phyloP scores from a whole-genome alignment of 2,113 vertebrate species.

The Symphodus melops region DNA sequence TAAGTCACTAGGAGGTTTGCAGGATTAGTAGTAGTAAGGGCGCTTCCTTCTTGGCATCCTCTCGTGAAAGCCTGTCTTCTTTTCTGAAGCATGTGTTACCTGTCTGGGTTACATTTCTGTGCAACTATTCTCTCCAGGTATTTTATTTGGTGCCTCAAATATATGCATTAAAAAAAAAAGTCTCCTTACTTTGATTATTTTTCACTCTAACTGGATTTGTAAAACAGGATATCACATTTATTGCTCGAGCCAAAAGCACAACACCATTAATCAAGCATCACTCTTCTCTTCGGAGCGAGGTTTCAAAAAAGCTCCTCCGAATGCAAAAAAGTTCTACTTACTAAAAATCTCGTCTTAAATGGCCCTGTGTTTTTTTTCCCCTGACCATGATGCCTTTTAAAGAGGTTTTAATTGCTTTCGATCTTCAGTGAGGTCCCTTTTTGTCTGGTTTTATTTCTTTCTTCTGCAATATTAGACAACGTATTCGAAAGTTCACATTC shows the following conservation, averaged over 20 bases:
- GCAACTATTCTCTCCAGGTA: neutral
- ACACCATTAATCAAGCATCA: constrained; percentile 10
- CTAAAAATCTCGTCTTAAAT: neutral
- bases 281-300: constrained; percentile 1
- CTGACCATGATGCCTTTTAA: neutral
- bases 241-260: constrained; percentile 12
- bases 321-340: neutral
- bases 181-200: neutral
- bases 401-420: neutral
- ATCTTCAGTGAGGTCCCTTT: no score
- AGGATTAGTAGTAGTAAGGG: constrained; percentile 35
- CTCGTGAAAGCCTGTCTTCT: constrained; percentile 10
- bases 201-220: neutral
- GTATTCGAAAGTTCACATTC: constrained; percentile 1
- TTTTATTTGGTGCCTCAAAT: neutral
- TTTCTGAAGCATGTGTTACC: constrained; percentile 1
- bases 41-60: neutral
- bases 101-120: neutral
- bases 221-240: neutral
- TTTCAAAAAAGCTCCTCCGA: neutral
- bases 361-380: neutral
- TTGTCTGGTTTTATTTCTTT: neutral
- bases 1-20: constrained; percentile 45
- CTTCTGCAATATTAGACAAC: neutral
- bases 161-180: neutral